Conservation (phyloP, 2,888 invertebrate genomes). For the Sipunculus nudus region DNA sequence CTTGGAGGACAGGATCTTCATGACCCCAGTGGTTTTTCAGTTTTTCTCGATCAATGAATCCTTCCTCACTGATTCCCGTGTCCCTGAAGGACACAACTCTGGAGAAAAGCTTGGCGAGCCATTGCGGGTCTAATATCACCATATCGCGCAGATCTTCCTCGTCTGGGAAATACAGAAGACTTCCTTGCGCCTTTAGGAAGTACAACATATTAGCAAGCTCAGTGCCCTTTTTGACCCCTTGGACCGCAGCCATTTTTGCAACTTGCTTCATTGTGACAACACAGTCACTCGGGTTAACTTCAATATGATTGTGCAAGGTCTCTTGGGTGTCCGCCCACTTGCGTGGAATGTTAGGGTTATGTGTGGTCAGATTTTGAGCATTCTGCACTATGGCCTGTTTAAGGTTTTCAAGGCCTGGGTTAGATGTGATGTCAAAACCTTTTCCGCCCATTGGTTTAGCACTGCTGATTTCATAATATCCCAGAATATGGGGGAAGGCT, state of each 20-base stretch:
- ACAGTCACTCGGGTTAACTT: conserved; percentile 10
- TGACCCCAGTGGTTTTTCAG: conserved; percentile 20
- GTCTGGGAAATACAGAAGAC: conserved; percentile 34
- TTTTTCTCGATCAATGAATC: conserved; percentile 29
- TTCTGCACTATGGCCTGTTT: conserved; percentile 28
- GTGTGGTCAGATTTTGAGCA: conserved; percentile 15
- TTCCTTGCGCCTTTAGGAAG: conserved; percentile 38
- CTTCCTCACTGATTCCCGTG: conserved; percentile 32
- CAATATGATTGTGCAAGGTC: conserved; percentile 32
- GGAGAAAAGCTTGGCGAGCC: conserved; percentile 38
- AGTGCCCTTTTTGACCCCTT: conserved; percentile 16
- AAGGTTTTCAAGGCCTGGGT: conserved; percentile 35
- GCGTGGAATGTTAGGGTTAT: conserved; percentile 34
- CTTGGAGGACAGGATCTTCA: conserved; percentile 10
- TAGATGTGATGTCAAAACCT: conserved; percentile 12
- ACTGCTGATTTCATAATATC: conserved; percentile 40
- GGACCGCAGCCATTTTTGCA: conserved; percentile 22
- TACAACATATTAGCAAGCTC: conserved; percentile 37
- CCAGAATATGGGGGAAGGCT: conserved; percentile 37
- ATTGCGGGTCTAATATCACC: conserved; percentile 41
- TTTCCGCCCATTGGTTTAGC: conserved; percentile 21
- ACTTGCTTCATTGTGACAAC: conserved; percentile 27
- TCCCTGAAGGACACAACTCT: conserved; percentile 30
- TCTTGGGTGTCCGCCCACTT: conserved; percentile 35
- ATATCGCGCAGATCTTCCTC: conserved; percentile 24